phyloP scores from a whole-genome alignment of 92 coral and sea anemone species.

The Anthopleura xanthogrammica region DNA sequence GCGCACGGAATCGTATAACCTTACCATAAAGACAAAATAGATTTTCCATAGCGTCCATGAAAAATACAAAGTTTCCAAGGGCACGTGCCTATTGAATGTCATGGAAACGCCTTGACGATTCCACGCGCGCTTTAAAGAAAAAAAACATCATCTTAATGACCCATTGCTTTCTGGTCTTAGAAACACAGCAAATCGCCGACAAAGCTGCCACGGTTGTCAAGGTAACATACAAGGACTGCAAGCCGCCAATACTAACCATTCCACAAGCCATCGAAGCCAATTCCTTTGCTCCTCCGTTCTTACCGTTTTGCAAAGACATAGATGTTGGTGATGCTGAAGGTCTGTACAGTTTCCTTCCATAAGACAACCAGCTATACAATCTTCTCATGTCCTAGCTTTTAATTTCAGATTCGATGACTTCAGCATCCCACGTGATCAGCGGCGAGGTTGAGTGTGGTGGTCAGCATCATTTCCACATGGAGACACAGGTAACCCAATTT shows the following conservation, averaged over 20 bases:
- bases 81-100: too few species aligned
- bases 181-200: conserved; percentile 51
- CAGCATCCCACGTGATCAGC: conserved; percentile 50
- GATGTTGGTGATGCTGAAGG: conserved; percentile 56
- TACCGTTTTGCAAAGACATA: conserved; percentile 8
- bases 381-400: too few species aligned
- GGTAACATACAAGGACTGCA: conserved; percentile 48
- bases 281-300: conserved; percentile 18
- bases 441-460: conserved; percentile 53
- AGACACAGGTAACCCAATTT: conserved; percentile 43
- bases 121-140: too few species aligned
- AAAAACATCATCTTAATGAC: too few species aligned
- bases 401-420: conserved; percentile 39
- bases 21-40: too few species aligned
- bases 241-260: conserved; percentile 49
- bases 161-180: conserved; percentile 8
- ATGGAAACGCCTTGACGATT: too few species aligned
- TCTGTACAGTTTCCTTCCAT: not conserved
- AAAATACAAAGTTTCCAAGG: too few species aligned
- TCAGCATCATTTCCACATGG: conserved; percentile 60
- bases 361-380: not conserved
- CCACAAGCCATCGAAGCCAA: conserved; percentile 60
- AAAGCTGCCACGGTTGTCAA: conserved; percentile 48
- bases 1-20: too few species aligned
- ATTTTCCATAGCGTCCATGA: too few species aligned